Percentiles rank a stretch among this genome's conserved stretches.
phyloP scores from a whole-genome alignment of 2,113 vertebrate genomes.

The Meleagris gallopavo region DNA sequence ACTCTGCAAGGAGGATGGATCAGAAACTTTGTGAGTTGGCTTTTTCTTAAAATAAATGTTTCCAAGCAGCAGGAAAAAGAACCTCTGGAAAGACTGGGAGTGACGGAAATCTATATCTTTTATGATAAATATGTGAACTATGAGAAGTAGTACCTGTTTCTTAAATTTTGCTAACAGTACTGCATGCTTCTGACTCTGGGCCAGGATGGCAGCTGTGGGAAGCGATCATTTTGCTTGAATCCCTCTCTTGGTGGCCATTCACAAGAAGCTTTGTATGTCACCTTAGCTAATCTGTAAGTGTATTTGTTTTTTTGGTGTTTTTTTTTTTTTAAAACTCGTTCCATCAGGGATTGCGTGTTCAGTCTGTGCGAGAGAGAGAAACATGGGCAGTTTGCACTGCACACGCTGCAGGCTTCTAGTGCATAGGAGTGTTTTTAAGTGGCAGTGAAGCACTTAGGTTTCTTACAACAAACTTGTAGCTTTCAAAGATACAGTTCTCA shows the following conservation, averaged over 20 bases:
- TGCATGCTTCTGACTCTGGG: not conserved
- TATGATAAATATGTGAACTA: not conserved
- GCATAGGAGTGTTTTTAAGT: rapidly evolving
- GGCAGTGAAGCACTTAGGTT: not conserved
- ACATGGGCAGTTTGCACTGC: not conserved
- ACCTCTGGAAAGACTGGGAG: not conserved
- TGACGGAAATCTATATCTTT: not conserved
- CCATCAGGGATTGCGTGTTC: not conserved
- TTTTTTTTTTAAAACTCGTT: not conserved
- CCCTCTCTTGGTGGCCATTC: not conserved
- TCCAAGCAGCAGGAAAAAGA: not conserved
- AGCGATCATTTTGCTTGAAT: not conserved
- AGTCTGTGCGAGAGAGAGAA: not conserved
- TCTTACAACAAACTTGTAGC: rapidly evolving
- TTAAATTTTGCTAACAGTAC: not conserved
- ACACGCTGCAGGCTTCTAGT: not conserved
- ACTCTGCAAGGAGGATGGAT: not conserved
- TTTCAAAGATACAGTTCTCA: not conserved
- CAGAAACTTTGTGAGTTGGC: not conserved
- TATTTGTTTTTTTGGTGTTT: not conserved
- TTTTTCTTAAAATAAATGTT: not conserved
- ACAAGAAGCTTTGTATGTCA: not conserved
- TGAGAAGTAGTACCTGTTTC: not conserved
- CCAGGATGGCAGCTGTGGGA: not conserved
- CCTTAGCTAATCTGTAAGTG: not conserved